Base-by-base conservation (phyloP, 2,888 invertebrate species). In the Melinaea marsaeus region DNA sequence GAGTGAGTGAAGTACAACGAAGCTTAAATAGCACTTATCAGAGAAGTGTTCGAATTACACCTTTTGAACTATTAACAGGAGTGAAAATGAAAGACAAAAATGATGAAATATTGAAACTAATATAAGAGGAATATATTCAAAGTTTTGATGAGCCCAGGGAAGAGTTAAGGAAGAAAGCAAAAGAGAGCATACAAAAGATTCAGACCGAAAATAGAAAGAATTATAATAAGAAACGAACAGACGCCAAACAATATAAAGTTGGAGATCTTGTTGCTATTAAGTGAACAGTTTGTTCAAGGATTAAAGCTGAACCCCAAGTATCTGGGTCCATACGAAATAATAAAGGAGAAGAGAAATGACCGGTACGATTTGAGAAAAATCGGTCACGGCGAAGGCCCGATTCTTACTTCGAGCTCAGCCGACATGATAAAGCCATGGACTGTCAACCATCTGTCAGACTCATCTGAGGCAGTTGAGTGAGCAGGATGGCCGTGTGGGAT, bases 241-340 rank as follows among this genome's bases (percentile, higher is more conserved):
- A 58, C 42, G 62, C 64, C 37, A 58, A 37, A 22, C 45, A 57
- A 45, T 60, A 60, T 60, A 13, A 60, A 2, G 6, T 13, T 33
- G 42, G 69, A 34, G 66, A 69, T 61, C 13, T 70, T 11, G 78
- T 81, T 0, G 79, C 78, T 3, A 80, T 81, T 13, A 75, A 80
- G 63, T 63, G 78, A 32, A 80, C 80, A 83, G 61, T 78, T 77
- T 65, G 79, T 77, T 3, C 67, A 73, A 11, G 79, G 79, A 0
- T 57, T 78, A 4, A 84, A 84, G 64, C 57, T 83, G 3, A 64
- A 70, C 33, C 57, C 69, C 2, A 81, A 79, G 63, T 81, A 71
- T 62, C 62, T 83, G n/a, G 83, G 81, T 2, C 79, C 80, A n/a
- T 79, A 81, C 61, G 63, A 68, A 34, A 64, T 79, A 22, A 62